Conservation (phyloP, 2,888 invertebrate genomes). For the Dicyrtomina minuta region DNA sequence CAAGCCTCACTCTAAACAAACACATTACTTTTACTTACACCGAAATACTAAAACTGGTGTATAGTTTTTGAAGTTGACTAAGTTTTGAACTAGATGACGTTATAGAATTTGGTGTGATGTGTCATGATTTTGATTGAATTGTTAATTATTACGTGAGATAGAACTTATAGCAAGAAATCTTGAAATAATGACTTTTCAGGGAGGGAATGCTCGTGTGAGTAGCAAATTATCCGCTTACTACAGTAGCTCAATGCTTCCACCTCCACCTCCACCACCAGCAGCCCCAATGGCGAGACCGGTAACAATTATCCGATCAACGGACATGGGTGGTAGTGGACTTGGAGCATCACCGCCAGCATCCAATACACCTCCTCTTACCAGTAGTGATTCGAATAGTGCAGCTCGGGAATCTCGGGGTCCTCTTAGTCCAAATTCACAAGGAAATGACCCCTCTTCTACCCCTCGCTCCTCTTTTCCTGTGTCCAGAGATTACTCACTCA, state of each 20-base stretch:
- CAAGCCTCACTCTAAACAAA: no score
- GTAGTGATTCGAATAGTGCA: conserved; percentile 53
- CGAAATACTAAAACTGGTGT: no score
- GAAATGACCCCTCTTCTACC: conserved; percentile 48
- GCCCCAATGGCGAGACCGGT: conserved; percentile 96
- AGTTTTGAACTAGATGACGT: background rate
- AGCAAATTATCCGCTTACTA: conserved; percentile 75
- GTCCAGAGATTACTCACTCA: conserved; percentile 77
- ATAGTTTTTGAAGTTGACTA: no score
- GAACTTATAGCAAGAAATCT: no score
- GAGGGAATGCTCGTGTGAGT: conserved; percentile 51
- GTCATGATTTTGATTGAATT: no score
- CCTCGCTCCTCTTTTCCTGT: conserved; percentile 56
- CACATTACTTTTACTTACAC: no score
- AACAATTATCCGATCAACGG: conserved; percentile 90
- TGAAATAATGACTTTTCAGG: conserved; percentile 32
- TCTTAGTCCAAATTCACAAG: conserved; percentile 52
- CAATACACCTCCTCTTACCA: conserved; percentile 61
- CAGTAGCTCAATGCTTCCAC: conserved; percentile 89
- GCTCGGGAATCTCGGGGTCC: conserved; percentile 38
- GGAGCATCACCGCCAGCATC: conserved; percentile 61
- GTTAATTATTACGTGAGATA: no score
- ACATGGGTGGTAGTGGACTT: conserved; percentile 48
- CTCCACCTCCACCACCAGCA: conserved; percentile 79
- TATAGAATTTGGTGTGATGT: background rate